phyloP scores from a whole-genome alignment of 2,797 vertebrate genomes.

The Craterocephalus amniculus region DNA sequence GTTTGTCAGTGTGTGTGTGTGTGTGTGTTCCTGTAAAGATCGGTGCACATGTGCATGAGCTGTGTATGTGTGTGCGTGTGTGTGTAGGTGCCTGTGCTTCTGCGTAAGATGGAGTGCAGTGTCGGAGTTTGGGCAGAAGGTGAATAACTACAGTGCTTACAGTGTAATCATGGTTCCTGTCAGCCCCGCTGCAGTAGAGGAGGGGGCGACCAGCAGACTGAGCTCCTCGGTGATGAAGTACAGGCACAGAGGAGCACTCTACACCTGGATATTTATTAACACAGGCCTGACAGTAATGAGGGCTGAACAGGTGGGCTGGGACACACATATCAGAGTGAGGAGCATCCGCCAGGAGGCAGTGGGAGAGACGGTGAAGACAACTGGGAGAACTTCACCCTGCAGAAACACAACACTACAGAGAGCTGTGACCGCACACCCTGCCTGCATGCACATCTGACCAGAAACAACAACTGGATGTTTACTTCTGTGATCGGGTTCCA shows the following conservation, averaged over 20 bases:
- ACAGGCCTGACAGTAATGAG: conserved; percentile 87
- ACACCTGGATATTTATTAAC: conserved; percentile 89
- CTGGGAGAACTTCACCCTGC: conserved; percentile 80
- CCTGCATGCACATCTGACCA: conserved; percentile 54
- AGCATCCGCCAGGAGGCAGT: conserved; percentile 79
- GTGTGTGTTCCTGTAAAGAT: conserved; percentile 53
- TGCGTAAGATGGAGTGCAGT: conserved; percentile 82
- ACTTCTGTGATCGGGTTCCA: conserved; percentile 28
- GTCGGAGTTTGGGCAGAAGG: conserved; percentile 84
- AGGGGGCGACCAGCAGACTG: conserved; percentile 75
- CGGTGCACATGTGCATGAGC: conserved; percentile 54
- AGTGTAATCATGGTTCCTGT: conserved; percentile 87
- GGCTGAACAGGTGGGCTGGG: conserved; percentile 86
- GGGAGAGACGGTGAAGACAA: conserved; percentile 72
- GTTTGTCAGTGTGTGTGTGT: conserved; percentile 72
- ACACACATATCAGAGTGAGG: conserved; percentile 82
- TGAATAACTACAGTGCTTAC: conserved; percentile 88
- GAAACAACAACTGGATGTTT: conserved; percentile 52
- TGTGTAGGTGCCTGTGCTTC: conserved; percentile 59
- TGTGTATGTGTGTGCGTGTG: conserved; percentile 62
- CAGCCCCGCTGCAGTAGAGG: conserved; percentile 79
- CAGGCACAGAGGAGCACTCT: conserved; percentile 80
- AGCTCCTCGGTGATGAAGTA: conserved; percentile 83
- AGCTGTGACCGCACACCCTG: conserved; percentile 63
- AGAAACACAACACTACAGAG: conserved; percentile 62